A percentile compares a stretch with the other conserved stretches of the same genome.
phyloP scores from a whole-genome alignment of 2,113 vertebrate species.

The Raja brachyura region DNA sequence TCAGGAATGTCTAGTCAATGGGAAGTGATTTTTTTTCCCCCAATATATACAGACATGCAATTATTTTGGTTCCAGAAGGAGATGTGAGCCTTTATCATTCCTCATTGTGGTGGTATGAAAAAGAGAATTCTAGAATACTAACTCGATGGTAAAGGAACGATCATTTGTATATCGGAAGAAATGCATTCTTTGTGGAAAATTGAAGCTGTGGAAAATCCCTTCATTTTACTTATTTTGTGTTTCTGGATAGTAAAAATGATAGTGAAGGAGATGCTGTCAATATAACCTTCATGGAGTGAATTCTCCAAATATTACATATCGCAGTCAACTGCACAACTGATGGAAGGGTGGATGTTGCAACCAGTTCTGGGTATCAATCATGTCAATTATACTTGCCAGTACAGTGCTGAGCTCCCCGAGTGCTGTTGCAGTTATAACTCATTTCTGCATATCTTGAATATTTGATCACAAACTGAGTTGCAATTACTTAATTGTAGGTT shows the following conservation, averaged over 20 bases:
- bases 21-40: not conserved
- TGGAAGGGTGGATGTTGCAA: not conserved
- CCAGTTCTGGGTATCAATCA: not conserved
- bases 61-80: not conserved
- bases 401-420: not conserved
- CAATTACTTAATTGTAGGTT: not conserved
- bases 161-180: not conserved
- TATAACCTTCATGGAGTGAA: not conserved
- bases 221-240: not conserved
- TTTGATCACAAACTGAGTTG: not conserved
- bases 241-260: not conserved
- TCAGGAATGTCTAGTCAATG: not conserved
- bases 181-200: not conserved
- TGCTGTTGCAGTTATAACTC: not conserved
- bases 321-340: not conserved
- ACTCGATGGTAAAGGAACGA: not conserved
- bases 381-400: not conserved
- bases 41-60: not conserved
- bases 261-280: not conserved
- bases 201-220: not conserved
- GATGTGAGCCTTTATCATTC: not conserved
- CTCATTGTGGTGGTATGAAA: not conserved
- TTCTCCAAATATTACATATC: not conserved
- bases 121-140: not conserved
- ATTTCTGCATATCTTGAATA: not conserved